phyloP scores from a whole-genome alignment of 1,140 invertebrate species.

The Solenopsis fugax region DNA sequence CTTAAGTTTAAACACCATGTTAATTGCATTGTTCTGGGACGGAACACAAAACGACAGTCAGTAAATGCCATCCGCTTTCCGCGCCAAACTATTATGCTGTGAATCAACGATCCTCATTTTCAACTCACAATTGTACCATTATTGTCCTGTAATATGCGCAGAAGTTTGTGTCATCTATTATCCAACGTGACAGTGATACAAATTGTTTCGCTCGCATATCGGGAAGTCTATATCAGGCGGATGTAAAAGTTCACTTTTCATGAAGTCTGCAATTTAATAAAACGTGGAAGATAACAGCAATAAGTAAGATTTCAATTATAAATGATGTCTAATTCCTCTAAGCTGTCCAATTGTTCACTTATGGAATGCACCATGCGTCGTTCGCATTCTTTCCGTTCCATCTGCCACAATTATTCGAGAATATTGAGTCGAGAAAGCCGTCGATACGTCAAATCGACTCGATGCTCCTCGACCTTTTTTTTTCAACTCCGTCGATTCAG shows the following conservation, averaged over 20 bases:
- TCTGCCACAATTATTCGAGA: slow-evolving; percentile 66
- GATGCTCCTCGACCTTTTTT: slow-evolving; percentile 41
- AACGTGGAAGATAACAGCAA: neutral
- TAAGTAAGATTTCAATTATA: slow-evolving; percentile 19
- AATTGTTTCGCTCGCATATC: neutral
- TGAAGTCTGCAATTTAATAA: neutral
- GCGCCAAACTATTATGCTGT: slow-evolving; percentile 27
- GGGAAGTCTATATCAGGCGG: neutral
- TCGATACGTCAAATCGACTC: slow-evolving; percentile 73
- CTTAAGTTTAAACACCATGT: slow-evolving; percentile 62
- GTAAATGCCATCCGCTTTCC: slow-evolving; percentile 46
- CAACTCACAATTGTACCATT: slow-evolving; percentile 28
- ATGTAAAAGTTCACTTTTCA: neutral
- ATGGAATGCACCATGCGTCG: slow-evolving; percentile 41
- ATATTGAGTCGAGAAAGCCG: slow-evolving; percentile 63
- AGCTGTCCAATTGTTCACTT: slow-evolving; percentile 4
- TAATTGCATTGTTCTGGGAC: slow-evolving; percentile 54
- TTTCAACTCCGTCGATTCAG: neutral
- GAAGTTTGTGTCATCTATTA: slow-evolving; percentile 2
- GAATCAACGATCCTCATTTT: slow-evolving; percentile 43
- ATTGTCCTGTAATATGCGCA: slow-evolving; percentile 14
- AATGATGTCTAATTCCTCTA: neutral
- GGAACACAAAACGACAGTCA: slow-evolving; percentile 17
- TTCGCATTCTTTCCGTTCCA: slow-evolving; percentile 56
- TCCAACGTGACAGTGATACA: neutral